A percentile compares a stretch with the other conserved stretches of the same genome.
phyloP scores from a whole-genome alignment of 2,113 vertebrate species.

The Ceratotherium simum region DNA sequence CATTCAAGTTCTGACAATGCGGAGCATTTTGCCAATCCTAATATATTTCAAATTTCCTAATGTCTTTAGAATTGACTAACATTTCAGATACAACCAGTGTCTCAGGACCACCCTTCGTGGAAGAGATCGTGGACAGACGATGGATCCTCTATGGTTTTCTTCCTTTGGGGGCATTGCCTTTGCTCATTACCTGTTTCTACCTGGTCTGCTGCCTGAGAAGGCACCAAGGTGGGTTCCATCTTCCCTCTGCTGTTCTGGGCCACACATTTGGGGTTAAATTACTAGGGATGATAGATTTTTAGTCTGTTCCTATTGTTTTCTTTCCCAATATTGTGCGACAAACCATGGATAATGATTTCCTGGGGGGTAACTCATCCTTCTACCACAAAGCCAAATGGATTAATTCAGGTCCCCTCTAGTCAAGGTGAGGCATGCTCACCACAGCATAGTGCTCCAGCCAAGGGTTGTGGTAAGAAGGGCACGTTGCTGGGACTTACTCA shows the following conservation, averaged over 20 bases:
- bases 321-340: neutral
- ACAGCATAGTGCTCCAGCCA: neutral
- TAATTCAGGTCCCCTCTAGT: neutral
- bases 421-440: neutral
- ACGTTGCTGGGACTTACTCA: neutral
- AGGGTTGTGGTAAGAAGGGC: neutral
- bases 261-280: neutral
- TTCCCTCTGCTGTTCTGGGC: neutral
- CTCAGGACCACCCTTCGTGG: neutral
- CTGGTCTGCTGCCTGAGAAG: constrained; percentile 52
- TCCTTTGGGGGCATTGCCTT: constrained; percentile 20
- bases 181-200: constrained; percentile 47
- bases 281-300: neutral
- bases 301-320: neutral
- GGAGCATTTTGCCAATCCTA: neutral
- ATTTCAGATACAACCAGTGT: constrained; percentile 58
- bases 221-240: constrained; percentile 63
- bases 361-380: neutral
- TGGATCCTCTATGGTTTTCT: constrained; percentile 54
- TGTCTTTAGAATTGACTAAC: neutral
- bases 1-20: neutral
- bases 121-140: neutral
- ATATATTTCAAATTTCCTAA: constrained; percentile 21
- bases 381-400: neutral
- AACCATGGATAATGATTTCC: neutral